These are phyloP conservation scores for Tupiocoris notatus DNA, from an alignment of 2,888 invertebrate genomes.

Conservation along the genomic window DNA sequence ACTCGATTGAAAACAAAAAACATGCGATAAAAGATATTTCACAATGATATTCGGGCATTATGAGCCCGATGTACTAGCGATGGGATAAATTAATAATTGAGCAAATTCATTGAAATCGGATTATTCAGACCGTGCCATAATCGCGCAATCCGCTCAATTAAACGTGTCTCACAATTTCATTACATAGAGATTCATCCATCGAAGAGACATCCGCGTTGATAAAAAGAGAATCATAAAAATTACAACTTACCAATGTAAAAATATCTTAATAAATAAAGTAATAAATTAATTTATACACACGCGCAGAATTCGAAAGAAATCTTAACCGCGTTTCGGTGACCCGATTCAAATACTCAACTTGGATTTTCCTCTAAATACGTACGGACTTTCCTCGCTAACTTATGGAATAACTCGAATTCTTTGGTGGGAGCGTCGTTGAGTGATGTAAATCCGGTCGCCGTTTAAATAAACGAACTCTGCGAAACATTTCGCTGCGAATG, in stretches of 20 bases:
- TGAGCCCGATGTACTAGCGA: no score
- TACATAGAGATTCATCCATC: constrained; percentile 32
- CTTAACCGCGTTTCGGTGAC: constrained; percentile 6
- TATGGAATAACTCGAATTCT: constrained; percentile 16
- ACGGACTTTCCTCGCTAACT: neutral
- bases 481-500: neutral
- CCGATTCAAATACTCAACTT: constrained; percentile 33
- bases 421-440: constrained; percentile 38
- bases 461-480: neutral
- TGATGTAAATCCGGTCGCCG: constrained; percentile 32
- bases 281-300: constrained; percentile 27
- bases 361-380: neutral
- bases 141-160: neutral
- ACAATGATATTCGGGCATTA: no score
- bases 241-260: neutral
- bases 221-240: neutral
- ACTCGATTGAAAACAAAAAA: no score
- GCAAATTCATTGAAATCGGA: no score
- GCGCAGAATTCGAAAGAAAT: neutral
- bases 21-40: no score
- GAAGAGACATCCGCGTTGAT: constrained; percentile 1
- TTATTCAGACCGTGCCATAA: no score
- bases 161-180: neutral
- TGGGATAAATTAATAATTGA: no score
- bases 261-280: constrained; percentile 15